These are phyloP conservation scores for Actinopyga echinites DNA, from an alignment of 53 echinoderm and acorn worm genomes.

Conservation along the genomic window DNA sequence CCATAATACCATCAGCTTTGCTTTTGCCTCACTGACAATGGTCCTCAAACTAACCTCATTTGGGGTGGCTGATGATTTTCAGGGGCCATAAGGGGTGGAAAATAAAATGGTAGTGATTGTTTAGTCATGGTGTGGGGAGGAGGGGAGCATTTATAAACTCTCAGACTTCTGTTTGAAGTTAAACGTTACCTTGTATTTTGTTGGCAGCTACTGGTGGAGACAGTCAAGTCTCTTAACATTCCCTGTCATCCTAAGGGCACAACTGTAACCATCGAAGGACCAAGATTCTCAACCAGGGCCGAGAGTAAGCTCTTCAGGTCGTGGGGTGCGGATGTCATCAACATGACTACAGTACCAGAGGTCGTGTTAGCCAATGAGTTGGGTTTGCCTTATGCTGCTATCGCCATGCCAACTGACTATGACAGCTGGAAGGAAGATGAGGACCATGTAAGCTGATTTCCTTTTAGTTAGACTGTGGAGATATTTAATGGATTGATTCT, in stretches of 20 bases:
- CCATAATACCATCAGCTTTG: too few relatives aligned
- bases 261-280: constrained; percentile 86
- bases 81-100: too few relatives aligned
- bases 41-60: too few relatives aligned
- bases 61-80: too few relatives aligned
- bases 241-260: constrained; percentile 70
- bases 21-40: too few relatives aligned
- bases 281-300: constrained; percentile 80
- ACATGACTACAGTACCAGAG: constrained; percentile 98
- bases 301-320: constrained; percentile 85
- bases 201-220: constrained; percentile 63
- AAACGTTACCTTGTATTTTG: background rate
- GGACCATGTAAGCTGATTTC: constrained; percentile 59
- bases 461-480: too few relatives aligned
- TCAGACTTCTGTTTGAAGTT: too few relatives aligned
- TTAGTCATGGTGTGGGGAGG: too few relatives aligned
- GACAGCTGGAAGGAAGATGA: constrained; percentile 87
- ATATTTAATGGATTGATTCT: too few relatives aligned
- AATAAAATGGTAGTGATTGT: too few relatives aligned
- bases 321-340: constrained; percentile 84
- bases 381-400: constrained; percentile 81
- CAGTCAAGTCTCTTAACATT: constrained; percentile 57
- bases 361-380: constrained; percentile 84
- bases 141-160: too few relatives aligned
- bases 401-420: constrained; percentile 89